Conservation (phyloP, 2,113 vertebrate species). For the Heliornis fulica region DNA sequence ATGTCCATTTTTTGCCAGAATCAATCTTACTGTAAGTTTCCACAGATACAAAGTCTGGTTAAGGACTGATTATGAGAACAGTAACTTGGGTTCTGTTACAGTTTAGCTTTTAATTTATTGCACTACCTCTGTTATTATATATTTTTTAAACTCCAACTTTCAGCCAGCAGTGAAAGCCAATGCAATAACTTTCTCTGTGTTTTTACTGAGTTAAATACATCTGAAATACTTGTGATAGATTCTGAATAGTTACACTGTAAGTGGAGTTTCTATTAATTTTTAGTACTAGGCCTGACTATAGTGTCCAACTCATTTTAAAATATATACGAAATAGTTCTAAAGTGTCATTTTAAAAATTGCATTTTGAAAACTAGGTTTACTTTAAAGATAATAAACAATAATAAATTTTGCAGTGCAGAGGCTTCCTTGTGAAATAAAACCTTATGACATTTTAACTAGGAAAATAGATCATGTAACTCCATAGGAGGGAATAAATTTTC, state of each 20-base stretch:
- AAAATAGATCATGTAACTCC: constrained; percentile 27
- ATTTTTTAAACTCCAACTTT: neutral
- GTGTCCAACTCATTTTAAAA: neutral
- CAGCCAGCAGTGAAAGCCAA: neutral
- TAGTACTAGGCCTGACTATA: neutral
- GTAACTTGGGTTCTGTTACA: neutral
- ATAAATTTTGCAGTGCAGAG: constrained; percentile 15
- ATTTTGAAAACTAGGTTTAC: constrained; percentile 14
- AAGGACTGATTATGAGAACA: neutral
- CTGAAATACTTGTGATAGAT: neutral
- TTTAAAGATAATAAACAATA: constrained; percentile 15
- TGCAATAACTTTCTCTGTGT: neutral
- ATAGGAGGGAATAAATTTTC: constrained; percentile 28
- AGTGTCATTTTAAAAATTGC: neutral
- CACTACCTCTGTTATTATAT: neutral
- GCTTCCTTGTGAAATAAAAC: constrained; percentile 38
- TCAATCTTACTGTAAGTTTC: neutral
- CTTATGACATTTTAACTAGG: constrained; percentile 49
- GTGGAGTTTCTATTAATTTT: neutral
- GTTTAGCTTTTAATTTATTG: neutral
- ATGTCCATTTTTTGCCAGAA: neutral
- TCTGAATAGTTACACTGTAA: neutral
- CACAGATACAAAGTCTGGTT: neutral
- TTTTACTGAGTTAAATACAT: constrained; percentile 5
- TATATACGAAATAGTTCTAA: neutral